These are phyloP conservation scores for Antheraea assamensis DNA, from an alignment of 2,888 invertebrate species.

Conservation along the genomic window DNA sequence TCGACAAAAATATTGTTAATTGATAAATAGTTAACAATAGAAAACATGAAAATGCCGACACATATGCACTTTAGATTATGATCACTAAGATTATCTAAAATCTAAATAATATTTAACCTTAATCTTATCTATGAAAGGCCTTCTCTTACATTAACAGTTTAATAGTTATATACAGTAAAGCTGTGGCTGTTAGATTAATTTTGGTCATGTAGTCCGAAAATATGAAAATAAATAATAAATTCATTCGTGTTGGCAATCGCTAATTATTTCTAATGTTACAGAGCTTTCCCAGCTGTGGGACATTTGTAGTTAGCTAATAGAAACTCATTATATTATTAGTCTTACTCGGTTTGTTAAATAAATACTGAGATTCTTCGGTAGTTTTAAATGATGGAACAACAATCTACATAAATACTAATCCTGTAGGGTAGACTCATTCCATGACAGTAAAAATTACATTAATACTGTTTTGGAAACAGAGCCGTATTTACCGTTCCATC, in stretches of 20 bases:
- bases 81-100: background rate
- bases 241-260: too few species aligned
- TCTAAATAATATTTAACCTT: background rate
- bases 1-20: too few species aligned
- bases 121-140: conserved; percentile 9
- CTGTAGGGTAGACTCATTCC: too few species aligned
- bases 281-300: background rate
- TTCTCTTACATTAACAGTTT: background rate
- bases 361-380: too few species aligned
- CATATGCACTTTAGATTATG: conserved; percentile 8
- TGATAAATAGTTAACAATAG: background rate
- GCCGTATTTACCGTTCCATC: too few species aligned
- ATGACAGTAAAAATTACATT: too few species aligned
- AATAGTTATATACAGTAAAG: background rate
- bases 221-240: background rate
- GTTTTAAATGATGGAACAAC: too few species aligned
- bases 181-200: background rate
- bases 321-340: background rate
- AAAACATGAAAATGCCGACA: background rate
- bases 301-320: background rate
- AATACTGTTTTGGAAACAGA: too few species aligned
- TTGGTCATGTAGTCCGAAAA: background rate
- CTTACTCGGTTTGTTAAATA: too few species aligned
- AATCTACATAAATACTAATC: too few species aligned
- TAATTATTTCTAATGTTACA: background rate